Percentiles rank a stretch among this genome's conserved stretches.
Evolutionary conservation across 2,888 invertebrate genomes (phyloP).

Genomic region (Apotomis betuletana): DNA sequence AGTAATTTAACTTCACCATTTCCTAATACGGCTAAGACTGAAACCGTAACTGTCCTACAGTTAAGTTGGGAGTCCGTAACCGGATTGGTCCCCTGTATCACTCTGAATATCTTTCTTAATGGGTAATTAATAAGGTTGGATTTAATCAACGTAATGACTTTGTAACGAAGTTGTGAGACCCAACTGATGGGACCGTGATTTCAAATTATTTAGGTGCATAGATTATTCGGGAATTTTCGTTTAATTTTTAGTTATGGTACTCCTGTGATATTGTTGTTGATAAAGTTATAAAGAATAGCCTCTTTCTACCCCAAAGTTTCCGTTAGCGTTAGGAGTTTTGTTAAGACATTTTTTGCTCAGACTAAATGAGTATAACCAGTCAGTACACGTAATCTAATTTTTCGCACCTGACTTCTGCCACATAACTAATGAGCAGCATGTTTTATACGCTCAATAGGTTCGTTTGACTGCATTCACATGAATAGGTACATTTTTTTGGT

Average conservation of each 20-base stretch:
- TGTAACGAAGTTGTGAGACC: slow-evolving; percentile 36
- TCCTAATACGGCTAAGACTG: slow-evolving; percentile 5
- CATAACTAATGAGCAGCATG: too few relatives aligned
- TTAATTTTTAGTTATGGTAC: neutral
- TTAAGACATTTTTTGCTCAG: too few relatives aligned
- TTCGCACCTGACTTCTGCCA: too few relatives aligned
- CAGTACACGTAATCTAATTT: too few relatives aligned
- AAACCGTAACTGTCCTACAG: slow-evolving; percentile 1
- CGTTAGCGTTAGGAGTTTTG: neutral
- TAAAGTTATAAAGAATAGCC: neutral
- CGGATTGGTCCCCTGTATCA: slow-evolving; percentile 19
- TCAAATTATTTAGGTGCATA: slow-evolving; percentile 8
- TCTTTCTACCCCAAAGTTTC: neutral
- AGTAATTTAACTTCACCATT: slow-evolving; percentile 9
- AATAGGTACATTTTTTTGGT: too few relatives aligned
- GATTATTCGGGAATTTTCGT: slow-evolving; percentile 3
- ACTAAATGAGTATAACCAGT: too few relatives aligned
- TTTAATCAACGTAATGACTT: slow-evolving; percentile 41
- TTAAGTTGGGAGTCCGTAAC: slow-evolving; percentile 6
- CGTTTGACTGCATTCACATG: too few relatives aligned
- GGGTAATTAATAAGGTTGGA: slow-evolving; percentile 38
- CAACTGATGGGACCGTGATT: slow-evolving; percentile 32
- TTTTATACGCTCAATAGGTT: too few relatives aligned
- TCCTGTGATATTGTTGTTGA: neutral
- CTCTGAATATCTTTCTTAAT: slow-evolving; percentile 30